Conservation (phyloP, 2,888 invertebrate genomes). For the Miltochrista miniata region DNA sequence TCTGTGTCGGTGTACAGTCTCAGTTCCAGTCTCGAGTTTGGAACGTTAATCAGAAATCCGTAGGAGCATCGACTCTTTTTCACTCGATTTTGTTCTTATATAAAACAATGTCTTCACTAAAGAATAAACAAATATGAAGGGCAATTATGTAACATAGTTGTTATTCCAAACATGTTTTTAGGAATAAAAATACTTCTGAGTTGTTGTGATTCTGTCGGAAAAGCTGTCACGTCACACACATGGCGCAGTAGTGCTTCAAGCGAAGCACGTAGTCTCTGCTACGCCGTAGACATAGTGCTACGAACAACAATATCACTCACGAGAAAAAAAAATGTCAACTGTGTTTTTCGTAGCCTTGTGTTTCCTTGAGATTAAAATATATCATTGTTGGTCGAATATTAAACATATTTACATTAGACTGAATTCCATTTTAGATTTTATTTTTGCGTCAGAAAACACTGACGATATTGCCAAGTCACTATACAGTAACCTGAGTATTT, state of each 20-base stretch:
- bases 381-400: neutral
- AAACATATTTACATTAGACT: too few species aligned
- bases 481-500: too few species aligned
- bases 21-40: too few species aligned
- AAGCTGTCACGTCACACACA: neutral
- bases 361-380: neutral
- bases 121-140: too few species aligned
- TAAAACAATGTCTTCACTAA: too few species aligned
- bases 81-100: too few species aligned
- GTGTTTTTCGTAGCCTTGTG: neutral
- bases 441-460: too few species aligned
- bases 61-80: too few species aligned
- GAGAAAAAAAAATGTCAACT: neutral
- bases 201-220: neutral
- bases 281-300: conserved; percentile 9
- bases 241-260: neutral
- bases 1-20: too few species aligned
- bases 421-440: too few species aligned
- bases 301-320: neutral
- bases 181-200: neutral
- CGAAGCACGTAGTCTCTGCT: conserved; percentile 6
- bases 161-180: neutral
- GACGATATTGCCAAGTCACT: too few species aligned
- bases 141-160: neutral
- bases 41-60: too few species aligned